A percentile compares a stretch with the other conserved stretches of the same genome.
Evolutionary conservation across 2,113 vertebrate genomes (phyloP).

Genomic region (Pterocles orientalis): DNA sequence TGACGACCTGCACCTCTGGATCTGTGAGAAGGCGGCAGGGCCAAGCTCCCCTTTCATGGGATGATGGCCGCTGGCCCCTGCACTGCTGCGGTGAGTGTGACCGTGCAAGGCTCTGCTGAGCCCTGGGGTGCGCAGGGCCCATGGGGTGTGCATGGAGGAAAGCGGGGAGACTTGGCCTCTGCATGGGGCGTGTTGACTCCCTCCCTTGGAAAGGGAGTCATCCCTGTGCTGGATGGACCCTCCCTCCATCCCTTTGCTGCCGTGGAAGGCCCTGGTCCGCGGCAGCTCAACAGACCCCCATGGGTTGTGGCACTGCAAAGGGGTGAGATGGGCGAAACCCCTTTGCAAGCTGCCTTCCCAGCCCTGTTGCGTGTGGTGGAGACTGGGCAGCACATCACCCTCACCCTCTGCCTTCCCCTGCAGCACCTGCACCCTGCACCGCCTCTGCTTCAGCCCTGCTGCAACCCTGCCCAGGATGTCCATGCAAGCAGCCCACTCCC

Average conservation of each 20-base stretch:
- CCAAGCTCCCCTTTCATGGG: accelerated
- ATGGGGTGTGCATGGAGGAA: neutral
- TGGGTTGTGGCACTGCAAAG: neutral
- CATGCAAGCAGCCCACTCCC: neutral
- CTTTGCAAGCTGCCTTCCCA: neutral
- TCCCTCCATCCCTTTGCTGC: neutral
- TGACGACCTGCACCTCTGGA: neutral
- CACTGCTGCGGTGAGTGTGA: neutral
- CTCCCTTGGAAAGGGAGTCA: neutral
- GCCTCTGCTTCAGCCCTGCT: neutral
- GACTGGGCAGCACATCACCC: neutral
- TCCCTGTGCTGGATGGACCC: neutral
- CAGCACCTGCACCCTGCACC: neutral
- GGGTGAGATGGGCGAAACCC: neutral
- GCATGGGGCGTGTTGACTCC: accelerated
- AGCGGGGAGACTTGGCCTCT: neutral
- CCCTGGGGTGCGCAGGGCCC: accelerated
- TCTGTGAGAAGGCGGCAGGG: slow-evolving; percentile 36
- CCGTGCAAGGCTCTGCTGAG: accelerated
- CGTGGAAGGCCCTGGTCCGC: neutral
- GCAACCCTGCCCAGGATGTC: neutral
- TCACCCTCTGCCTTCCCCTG: neutral
- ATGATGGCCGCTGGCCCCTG: neutral
- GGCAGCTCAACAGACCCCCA: neutral
- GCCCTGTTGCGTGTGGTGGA: accelerated